Evolutionary conservation across 2,797 vertebrate species (phyloP), one percentile per base, ranked within the genome.

Genomic region (Sebastes nivosus): DNA sequence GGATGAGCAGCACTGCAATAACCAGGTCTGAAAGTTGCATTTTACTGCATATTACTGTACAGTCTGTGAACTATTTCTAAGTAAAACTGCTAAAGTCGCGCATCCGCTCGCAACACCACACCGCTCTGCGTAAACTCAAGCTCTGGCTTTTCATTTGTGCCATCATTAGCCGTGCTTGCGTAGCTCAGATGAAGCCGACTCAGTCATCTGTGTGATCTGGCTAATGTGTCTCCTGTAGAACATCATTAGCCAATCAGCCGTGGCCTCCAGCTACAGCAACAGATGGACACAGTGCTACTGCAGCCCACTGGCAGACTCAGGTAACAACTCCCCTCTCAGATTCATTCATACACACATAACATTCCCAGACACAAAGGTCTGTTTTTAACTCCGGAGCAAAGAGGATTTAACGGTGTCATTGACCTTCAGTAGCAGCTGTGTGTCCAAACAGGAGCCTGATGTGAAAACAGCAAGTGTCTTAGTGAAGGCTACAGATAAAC

Each of bases 181-280:
- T 77, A 76, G 85, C 84, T 88, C 32, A 84, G 88, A 84, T 86
- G 86, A 90, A 87, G 88, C 86, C 9, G 80, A 86, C 72, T 89
- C 89, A 89, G 88, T 93, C 91, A 86, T 88, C 87, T 93, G 90
- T 93, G 91, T 89, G 89, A 92, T 90, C 77, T 77, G 82, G 89
- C 84, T 92, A 94, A 92, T 92, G 89, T 87, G 82, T 90, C 89
- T 92, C 82, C 90, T 90, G 89, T 92, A 90, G 87, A 92, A 91
- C 92, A 93, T 94, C 88, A 90, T 94, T 94, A 94, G 87, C 87
- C 85, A 86, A 90, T 91, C 91, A 92, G 90, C 92, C 59, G 65
- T 89, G 87, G 87, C 88, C 86, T 91, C 73, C 71, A 90, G 91
- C 84, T 83, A 85, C 79, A 87, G 89, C 89, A 88, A 85, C 89